Evolutionary conservation across 1,140 invertebrate species (phyloP).

Genomic region (Akabosia matsudoensis): DNA sequence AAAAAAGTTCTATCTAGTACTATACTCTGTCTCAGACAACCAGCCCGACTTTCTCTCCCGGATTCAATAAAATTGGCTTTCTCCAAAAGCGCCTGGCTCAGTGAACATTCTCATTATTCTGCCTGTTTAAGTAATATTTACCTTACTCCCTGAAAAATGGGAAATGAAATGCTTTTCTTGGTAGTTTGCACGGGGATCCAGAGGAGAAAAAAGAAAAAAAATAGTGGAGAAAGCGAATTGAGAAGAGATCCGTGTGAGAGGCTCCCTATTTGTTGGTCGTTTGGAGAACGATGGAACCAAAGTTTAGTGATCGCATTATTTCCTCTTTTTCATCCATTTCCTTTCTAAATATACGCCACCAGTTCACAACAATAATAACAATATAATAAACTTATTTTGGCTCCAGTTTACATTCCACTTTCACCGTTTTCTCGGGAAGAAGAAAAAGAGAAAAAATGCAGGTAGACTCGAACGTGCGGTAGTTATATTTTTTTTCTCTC

Average conservation of each 20-base stretch:
- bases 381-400: constrained; percentile 6
- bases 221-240: no score
- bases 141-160: background rate
- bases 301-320: background rate
- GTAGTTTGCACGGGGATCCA: no score
- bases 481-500: no score
- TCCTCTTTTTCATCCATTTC: background rate
- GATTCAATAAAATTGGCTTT: constrained; percentile 5
- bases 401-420: background rate
- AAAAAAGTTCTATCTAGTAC: background rate
- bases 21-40: background rate
- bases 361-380: background rate
- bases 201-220: no score
- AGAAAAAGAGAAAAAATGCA: background rate
- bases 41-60: background rate
- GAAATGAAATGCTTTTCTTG: background rate
- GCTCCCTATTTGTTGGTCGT: background rate
- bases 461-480: background rate
- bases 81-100: background rate
- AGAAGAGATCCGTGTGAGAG: no score
- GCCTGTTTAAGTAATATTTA: background rate
- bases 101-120: background rate
- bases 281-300: background rate
- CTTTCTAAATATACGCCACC: background rate
- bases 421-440: background rate